Conservation (phyloP, 2,888 invertebrate species). For the Junonia oenone region DNA sequence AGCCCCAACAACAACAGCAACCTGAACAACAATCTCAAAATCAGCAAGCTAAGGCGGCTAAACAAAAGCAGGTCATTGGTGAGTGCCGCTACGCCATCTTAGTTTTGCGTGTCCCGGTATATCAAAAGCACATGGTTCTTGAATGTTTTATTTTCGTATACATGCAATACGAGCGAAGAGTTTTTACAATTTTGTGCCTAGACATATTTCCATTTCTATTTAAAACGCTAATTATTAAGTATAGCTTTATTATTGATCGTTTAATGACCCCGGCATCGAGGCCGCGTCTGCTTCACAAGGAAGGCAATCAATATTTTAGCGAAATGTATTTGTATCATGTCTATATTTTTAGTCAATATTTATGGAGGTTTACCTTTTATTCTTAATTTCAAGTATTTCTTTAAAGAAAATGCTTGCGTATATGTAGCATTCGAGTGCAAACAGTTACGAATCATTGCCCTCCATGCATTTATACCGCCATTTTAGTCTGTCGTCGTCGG, state of each 20-base stretch:
- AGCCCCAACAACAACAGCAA: constrained; percentile 82
- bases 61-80: constrained; percentile 94
- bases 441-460: constrained; percentile 1
- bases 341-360: not conserved
- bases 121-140: constrained; percentile 62
- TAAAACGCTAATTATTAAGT: not conserved
- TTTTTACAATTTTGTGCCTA: not conserved
- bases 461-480: constrained; percentile 7
- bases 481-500: constrained; percentile 8
- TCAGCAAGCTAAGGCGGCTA: constrained; percentile 82
- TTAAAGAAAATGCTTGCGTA: not conserved
- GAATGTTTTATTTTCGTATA: constrained; percentile 10
- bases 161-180: constrained; percentile 1
- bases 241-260: constrained; percentile 47
- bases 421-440: not conserved
- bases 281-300: constrained; percentile 35
- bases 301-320: constrained; percentile 47
- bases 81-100: constrained; percentile 79
- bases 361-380: not conserved
- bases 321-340: constrained; percentile 12
- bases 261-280: constrained; percentile 47
- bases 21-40: constrained; percentile 82
- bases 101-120: constrained; percentile 61
- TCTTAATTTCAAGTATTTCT: not conserved
- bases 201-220: not conserved